phyloP scores from a whole-genome alignment of 2,797 vertebrate genomes.

The Poeciliopsis presidionis region DNA sequence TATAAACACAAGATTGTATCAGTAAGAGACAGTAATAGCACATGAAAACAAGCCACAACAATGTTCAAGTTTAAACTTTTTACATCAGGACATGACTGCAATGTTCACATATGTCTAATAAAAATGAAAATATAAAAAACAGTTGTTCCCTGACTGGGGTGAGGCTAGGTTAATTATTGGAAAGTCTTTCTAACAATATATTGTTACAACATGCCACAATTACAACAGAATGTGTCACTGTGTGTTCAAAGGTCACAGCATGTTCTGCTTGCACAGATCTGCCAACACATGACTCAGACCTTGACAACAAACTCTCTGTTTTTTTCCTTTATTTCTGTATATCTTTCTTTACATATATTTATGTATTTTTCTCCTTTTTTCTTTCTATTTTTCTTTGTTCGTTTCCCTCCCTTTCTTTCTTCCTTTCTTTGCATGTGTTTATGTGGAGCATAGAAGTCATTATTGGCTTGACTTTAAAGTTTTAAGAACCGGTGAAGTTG shows the following conservation, averaged over 20 bases:
- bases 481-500: neutral
- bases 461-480: neutral
- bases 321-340: neutral
- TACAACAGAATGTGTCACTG: slow-evolving; percentile 22
- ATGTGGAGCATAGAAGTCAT: neutral
- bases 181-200: slow-evolving; percentile 12
- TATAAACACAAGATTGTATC: neutral
- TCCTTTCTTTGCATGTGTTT: neutral
- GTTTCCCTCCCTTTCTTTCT: neutral
- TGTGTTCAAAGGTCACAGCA: slow-evolving; percentile 20
- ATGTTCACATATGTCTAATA: neutral
- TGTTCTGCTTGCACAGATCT: slow-evolving; percentile 61
- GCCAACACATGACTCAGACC: slow-evolving; percentile 55
- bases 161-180: slow-evolving; percentile 16
- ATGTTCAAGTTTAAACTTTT: neutral
- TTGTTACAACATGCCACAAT: slow-evolving; percentile 5
- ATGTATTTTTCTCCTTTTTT: neutral
- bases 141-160: slow-evolving; percentile 1
- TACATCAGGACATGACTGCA: neutral
- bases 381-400: neutral
- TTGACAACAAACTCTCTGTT: slow-evolving; percentile 37
- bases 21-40: neutral
- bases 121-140: neutral
- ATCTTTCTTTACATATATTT: neutral
- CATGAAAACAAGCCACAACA: neutral